These are phyloP conservation scores for Atta cephalotes DNA, from an alignment of 1,140 invertebrate genomes.

Conservation along the genomic window DNA sequence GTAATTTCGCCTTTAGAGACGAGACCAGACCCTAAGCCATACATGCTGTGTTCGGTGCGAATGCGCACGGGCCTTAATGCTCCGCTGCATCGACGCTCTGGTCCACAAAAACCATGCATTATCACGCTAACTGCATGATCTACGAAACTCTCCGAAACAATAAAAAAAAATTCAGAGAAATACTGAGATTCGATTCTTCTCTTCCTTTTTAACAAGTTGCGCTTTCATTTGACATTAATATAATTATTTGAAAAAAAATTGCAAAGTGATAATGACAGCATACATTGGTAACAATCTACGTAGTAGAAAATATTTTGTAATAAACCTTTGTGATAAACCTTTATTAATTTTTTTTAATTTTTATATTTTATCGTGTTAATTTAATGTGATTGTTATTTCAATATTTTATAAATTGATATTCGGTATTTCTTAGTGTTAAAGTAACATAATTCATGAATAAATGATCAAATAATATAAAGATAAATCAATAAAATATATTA, in stretches of 20 bases:
- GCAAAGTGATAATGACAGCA: background rate
- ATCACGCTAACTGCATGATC: conserved; percentile 52
- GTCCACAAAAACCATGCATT: conserved; percentile 60
- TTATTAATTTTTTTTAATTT: too few species aligned
- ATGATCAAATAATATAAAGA: too few species aligned
- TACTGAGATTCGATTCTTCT: background rate
- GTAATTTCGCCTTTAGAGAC: conserved; percentile 71
- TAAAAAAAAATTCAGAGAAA: conserved; percentile 11
- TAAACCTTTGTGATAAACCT: too few species aligned
- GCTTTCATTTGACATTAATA: background rate
- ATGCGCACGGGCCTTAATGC: conserved; percentile 66
- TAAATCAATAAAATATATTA: too few species aligned
- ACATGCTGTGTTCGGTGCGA: conserved; percentile 48
- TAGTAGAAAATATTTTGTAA: too few species aligned
- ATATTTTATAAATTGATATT: too few species aligned
- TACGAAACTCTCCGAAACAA: conserved; percentile 25
- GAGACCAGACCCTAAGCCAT: conserved; percentile 57
- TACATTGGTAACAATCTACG: too few species aligned
- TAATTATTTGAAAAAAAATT: background rate
- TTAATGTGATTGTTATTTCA: too few species aligned
- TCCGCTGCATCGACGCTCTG: conserved; percentile 42
- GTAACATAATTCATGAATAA: too few species aligned
- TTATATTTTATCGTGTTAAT: too few species aligned
- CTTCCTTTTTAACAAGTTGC: conserved; percentile 14
- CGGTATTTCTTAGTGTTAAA: too few species aligned